Evolutionary conservation across 2,797 vertebrate species (phyloP), one percentile per base, ranked within the genome.

Genomic region (Tauraco hartlaubi): DNA sequence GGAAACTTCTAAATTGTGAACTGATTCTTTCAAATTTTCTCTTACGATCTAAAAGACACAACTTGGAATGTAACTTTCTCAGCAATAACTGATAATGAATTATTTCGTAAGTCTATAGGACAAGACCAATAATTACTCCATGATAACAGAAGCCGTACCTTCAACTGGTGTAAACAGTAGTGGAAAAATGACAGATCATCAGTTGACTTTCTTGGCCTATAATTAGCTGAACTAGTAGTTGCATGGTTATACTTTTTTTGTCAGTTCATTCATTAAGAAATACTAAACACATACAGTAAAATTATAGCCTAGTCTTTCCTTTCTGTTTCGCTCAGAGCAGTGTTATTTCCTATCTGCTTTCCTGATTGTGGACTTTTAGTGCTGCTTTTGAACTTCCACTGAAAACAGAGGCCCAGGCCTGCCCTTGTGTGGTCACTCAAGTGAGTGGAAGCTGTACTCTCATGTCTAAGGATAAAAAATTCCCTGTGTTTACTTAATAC

Each of bases 21-120:
- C 7, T 5, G 8, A 23, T 69, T 41, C 10, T 44, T 66, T 61
- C 69, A 20, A 33, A 29, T 37, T 88, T 80, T 63, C 6, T 56
- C 10, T 55, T 66, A 28, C 25, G 16, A 35, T 9, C 6, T 73
- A 5, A 25, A 43, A 39, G 15, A 23, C 4, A 6, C 5, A 62
- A 48, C 5, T 35, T 41, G 35, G 15, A 75, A n/a, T 7, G 8
- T 23, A 55, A 26, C 12, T 75, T 89, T n/a, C 15, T 76, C 39
- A 41, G 35, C 63, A 79, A 62, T 44, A 69, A 48, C 2, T 19
- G 21, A 20, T 59, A 66, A 44, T 37, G 11, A 62, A 10, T 78
- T 69, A 26, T 55, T 67, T 16, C 2, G 0, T 29, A 44, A 52
- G 4, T 4, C 4, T 29, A 11, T 33, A 16, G 16, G 26, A 4